phyloP scores from a whole-genome alignment of 1,140 invertebrate genomes.

The Caenorhabditis tropicalis region DNA sequence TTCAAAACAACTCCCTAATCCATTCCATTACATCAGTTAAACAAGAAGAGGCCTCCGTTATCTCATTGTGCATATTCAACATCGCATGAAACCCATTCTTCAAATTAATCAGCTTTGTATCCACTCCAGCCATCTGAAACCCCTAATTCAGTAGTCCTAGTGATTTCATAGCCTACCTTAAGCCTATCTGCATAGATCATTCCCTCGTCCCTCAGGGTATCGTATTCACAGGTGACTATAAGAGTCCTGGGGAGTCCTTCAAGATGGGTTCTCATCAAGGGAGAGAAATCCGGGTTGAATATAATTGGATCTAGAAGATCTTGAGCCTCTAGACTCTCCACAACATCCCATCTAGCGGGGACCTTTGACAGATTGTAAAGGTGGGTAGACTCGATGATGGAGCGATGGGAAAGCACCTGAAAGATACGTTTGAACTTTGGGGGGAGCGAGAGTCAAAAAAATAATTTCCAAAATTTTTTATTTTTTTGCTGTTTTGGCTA shows the following conservation, averaged over 20 bases:
- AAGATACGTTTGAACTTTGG: neutral
- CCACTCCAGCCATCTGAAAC: neutral
- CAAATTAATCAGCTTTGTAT: neutral
- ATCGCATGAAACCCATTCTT: slow-evolving; percentile 20
- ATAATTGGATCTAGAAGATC: neutral
- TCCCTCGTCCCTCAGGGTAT: slow-evolving; percentile 55
- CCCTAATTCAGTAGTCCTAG: too few relatives aligned
- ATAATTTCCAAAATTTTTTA: neutral
- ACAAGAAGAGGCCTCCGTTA: neutral
- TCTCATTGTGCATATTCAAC: neutral
- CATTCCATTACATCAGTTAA: too few relatives aligned
- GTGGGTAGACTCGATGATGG: neutral
- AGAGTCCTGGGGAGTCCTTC: slow-evolving; percentile 47
- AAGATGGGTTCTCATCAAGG: neutral
- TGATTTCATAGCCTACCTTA: too few relatives aligned
- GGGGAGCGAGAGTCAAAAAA: too few relatives aligned
- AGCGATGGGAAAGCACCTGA: neutral
- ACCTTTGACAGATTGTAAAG: neutral
- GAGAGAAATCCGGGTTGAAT: slow-evolving; percentile 45
- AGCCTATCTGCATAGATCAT: slow-evolving; percentile 51
- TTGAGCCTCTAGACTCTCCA: neutral
- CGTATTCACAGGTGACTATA: slow-evolving; percentile 56
- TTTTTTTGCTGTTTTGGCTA: too few relatives aligned
- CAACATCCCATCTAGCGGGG: neutral
- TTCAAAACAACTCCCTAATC: too few relatives aligned